These are phyloP conservation scores for Bombylius major DNA, from an alignment of 2,888 invertebrate species.

Conservation along the genomic window DNA sequence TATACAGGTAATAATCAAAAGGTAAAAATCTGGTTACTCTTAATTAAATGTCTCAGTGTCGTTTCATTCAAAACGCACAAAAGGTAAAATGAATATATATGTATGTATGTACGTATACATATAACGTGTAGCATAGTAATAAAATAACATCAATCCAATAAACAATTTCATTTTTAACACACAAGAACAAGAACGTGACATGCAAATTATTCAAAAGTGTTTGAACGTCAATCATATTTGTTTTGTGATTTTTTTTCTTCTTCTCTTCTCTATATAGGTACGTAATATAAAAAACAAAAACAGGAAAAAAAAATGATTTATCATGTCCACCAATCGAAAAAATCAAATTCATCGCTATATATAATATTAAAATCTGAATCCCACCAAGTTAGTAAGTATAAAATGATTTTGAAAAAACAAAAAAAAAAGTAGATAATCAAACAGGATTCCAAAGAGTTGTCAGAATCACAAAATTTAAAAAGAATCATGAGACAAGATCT, in stretches of 20 bases:
- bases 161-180: constrained; percentile 5
- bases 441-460: too few species aligned
- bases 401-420: too few species aligned
- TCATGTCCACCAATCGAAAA: constrained; percentile 8
- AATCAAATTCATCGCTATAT: not conserved
- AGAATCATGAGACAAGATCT: too few species aligned
- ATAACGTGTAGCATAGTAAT: too few species aligned
- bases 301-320: constrained; percentile 11
- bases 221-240: constrained; percentile 14
- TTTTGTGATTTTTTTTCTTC: not conserved
- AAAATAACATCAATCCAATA: too few species aligned
- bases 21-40: not conserved
- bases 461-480: too few species aligned
- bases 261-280: too few species aligned
- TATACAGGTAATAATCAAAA: too few species aligned
- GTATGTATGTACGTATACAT: too few species aligned
- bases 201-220: constrained; percentile 15
- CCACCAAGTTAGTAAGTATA: not conserved
- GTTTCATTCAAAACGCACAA: not conserved
- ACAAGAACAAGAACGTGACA: constrained; percentile 10
- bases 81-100: too few species aligned
- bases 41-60: constrained; percentile 7
- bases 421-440: too few species aligned
- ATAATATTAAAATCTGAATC: not conserved
- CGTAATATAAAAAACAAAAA: not conserved